Evolutionary conservation across 2,888 invertebrate genomes (phyloP).

Genomic region (Xestia ashworthii): DNA sequence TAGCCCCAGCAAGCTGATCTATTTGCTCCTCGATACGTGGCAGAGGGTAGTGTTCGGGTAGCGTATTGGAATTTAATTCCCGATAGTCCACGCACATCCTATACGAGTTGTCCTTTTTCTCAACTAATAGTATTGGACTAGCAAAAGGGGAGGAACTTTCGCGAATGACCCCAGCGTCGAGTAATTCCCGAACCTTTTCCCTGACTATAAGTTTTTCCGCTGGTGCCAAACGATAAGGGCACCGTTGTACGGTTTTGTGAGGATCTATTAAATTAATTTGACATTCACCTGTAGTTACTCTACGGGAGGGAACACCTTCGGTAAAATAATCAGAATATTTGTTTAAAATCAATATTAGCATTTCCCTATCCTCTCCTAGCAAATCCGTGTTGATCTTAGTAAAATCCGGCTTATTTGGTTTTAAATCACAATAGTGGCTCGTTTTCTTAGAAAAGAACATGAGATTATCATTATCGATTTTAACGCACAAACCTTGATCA

Average conservation of each 20-base stretch:
- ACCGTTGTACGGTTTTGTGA: slow-evolving; percentile 45
- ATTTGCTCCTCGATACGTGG: neutral
- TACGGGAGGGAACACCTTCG: neutral
- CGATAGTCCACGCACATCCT: slow-evolving; percentile 46
- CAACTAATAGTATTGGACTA: slow-evolving; percentile 62
- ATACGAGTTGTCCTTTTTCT: slow-evolving; percentile 33
- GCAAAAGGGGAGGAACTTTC: slow-evolving; percentile 67
- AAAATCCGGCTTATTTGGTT: no score
- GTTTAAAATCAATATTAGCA: no score
- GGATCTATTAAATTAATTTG: slow-evolving; percentile 57
- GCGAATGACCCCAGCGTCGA: slow-evolving; percentile 57
- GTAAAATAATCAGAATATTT: neutral
- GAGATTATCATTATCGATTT: neutral
- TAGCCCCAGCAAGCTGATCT: no score
- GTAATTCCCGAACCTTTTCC: neutral
- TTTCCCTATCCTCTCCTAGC: no score
- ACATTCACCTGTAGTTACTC: slow-evolving; percentile 26
- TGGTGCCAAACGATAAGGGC: slow-evolving; percentile 47
- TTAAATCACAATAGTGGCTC: no score
- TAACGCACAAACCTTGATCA: neutral
- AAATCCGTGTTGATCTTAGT: no score
- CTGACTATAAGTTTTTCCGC: no score
- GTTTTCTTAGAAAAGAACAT: no score
- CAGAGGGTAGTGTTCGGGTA: neutral
- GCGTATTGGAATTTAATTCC: slow-evolving; percentile 15